phyloP scores from a whole-genome alignment of 2,888 invertebrate genomes.

The Pharmacophagus antenor region DNA sequence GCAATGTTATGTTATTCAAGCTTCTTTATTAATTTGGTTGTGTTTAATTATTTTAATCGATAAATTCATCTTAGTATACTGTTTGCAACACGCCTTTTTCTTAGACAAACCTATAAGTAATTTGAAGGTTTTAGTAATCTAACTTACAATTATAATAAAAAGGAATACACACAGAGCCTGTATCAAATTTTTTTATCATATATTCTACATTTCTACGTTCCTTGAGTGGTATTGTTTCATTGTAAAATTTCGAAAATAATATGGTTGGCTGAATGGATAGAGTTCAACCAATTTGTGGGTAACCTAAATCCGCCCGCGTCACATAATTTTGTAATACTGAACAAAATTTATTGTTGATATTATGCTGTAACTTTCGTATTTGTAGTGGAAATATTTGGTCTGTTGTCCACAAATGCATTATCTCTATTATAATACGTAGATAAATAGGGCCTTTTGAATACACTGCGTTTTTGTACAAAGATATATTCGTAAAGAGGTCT shows the following conservation, averaged over 20 bases:
- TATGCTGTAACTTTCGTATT: conserved; percentile 23
- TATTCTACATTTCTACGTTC: no score
- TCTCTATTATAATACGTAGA: conserved; percentile 14
- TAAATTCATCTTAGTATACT: no score
- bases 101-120: no score
- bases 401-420: conserved; percentile 20
- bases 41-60: no score
- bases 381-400: conserved; percentile 15
- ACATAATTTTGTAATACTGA: conserved; percentile 27
- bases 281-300: conserved; percentile 18
- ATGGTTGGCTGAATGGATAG: conserved; percentile 9
- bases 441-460: conserved; percentile 6
- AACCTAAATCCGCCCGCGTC: conserved; percentile 8
- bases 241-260: conserved; percentile 14
- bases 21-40: no score
- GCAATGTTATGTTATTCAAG: no score
- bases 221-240: no score
- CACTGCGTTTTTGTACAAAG: not conserved
- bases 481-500: not conserved
- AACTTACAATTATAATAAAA: no score
- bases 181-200: no score
- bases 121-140: no score
- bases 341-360: conserved; percentile 24
- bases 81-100: no score
- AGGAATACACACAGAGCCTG: no score